Evolutionary conservation across 2,888 invertebrate genomes (phyloP).

Genomic region (Nomada hirtipes): DNA sequence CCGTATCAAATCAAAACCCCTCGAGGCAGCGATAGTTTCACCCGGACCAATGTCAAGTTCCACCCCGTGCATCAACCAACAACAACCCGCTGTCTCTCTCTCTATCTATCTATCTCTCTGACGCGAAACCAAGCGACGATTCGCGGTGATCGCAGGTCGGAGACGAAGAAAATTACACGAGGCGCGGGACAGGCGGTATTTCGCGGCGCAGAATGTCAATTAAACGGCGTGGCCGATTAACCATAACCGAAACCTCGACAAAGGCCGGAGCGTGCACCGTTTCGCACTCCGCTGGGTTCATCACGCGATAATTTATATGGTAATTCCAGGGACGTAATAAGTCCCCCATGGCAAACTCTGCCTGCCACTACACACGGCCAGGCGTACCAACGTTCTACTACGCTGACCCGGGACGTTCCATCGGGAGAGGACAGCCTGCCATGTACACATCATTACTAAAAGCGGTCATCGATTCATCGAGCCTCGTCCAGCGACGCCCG

Average conservation of each 20-base stretch:
- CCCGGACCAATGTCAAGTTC: not conserved
- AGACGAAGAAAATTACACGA: constrained; percentile 65
- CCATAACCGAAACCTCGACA: constrained; percentile 80
- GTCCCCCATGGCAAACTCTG: constrained; percentile 78
- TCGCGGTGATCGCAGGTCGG: constrained; percentile 3
- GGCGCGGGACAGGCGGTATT: constrained; percentile 63
- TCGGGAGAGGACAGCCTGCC: constrained; percentile 70
- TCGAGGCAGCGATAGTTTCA: not conserved
- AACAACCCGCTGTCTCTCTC: too few relatives aligned
- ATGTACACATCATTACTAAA: constrained; percentile 77
- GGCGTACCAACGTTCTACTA: constrained; percentile 68
- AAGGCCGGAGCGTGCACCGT: constrained; percentile 74
- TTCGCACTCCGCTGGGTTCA: constrained; percentile 78
- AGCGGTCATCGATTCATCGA: constrained; percentile 74
- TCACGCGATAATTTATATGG: constrained; percentile 82
- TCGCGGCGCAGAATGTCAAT: constrained; percentile 74
- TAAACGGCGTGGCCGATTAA: constrained; percentile 78
- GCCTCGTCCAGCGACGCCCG: constrained; percentile 58
- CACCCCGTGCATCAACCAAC: not conserved
- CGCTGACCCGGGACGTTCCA: constrained; percentile 65
- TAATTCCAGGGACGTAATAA: constrained; percentile 81
- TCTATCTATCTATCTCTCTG: too few relatives aligned
- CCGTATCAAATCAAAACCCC: not conserved
- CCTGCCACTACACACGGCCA: constrained; percentile 77
- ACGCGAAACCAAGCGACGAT: not conserved